A percentile compares a stretch with the other conserved stretches of the same genome.
Evolutionary conservation across 2,888 invertebrate species (phyloP).

Genomic region (Lithophane socia): DNA sequence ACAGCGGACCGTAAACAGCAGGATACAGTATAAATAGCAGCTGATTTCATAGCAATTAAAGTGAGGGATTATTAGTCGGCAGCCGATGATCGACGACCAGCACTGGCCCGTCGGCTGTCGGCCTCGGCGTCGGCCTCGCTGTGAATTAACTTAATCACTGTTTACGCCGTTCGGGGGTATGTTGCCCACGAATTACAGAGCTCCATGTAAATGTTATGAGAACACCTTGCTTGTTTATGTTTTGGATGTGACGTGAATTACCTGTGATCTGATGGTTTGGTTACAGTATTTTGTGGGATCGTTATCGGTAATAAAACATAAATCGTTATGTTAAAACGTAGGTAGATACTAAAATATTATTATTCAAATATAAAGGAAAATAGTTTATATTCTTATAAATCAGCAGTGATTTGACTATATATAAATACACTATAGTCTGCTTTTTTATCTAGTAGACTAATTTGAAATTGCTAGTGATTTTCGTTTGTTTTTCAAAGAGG

Average conservation of each 20-base stretch:
- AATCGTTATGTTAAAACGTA: background rate
- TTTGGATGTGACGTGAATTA: conserved; percentile 36
- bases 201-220: conserved; percentile 47
- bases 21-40: conserved; percentile 72
- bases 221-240: conserved; percentile 48
- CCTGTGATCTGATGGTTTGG: background rate
- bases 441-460: too few relatives aligned
- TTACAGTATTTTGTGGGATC: background rate
- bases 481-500: too few relatives aligned
- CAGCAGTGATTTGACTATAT: background rate
- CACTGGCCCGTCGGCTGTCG: conserved; percentile 68
- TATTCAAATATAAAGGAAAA: too few relatives aligned
- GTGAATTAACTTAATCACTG: conserved; percentile 69
- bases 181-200: conserved; percentile 55
- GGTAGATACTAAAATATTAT: background rate
- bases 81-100: conserved; percentile 62
- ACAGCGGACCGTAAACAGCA: conserved; percentile 54
- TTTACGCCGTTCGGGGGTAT: conserved; percentile 55
- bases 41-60: conserved; percentile 79
- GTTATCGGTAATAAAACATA: background rate
- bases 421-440: too few relatives aligned
- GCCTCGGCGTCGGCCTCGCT: conserved; percentile 50
- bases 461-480: too few relatives aligned
- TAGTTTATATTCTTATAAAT: too few relatives aligned
- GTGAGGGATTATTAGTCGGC: conserved; percentile 73